Evolutionary conservation across 2,113 vertebrate genomes (phyloP), one percentile per base, ranked within the genome.

Genomic region (Vidua chalybeata): DNA sequence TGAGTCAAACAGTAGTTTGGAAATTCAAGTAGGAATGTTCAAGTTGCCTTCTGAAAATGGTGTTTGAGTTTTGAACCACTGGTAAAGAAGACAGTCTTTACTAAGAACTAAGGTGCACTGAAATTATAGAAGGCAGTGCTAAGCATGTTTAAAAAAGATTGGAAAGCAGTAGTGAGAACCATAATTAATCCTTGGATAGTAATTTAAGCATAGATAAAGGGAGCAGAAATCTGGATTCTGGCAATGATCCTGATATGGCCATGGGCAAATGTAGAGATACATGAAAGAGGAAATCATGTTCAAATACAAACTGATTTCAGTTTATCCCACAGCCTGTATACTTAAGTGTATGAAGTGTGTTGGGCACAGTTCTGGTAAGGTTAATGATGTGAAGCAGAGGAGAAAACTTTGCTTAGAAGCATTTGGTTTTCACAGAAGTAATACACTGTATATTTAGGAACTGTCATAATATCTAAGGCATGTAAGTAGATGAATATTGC

Each of bases 361-460:
- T 96, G 56, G 69, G 28, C 55, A 62, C 39, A 39, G 72, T 87
- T 48, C 51, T 81, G 89, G 78, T 94, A 90, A 95, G 95, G 90
- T 87, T 84, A 94, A 82, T 84, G 52, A 54, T 78, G 64, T 90
- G 87, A 23, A 92, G 95, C 84, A 96, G 82, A 93, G 82, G 54
- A 82, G 54, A 68, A 79, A 86, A 93, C 79, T 74, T 80, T 64
- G 35, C 41, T 39, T 55, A 43, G 33, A 77, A 87, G 61, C 51
- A 35, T 66, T 85, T 80, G 14, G 8, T 81, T 87, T 87, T 64
- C 64, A 74, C n/a, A 52, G 35, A 71, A 45, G 33, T n/a, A 62
- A 71, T 61, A 35, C 6, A 16, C 16, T 81, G 33, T 82, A 19
- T 90, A 17, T 92, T 89, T 90, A 94, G 55, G 31, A 87, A 41